phyloP scores from a whole-genome alignment of 2,888 invertebrate genomes.

The Caradrina kadenii region DNA sequence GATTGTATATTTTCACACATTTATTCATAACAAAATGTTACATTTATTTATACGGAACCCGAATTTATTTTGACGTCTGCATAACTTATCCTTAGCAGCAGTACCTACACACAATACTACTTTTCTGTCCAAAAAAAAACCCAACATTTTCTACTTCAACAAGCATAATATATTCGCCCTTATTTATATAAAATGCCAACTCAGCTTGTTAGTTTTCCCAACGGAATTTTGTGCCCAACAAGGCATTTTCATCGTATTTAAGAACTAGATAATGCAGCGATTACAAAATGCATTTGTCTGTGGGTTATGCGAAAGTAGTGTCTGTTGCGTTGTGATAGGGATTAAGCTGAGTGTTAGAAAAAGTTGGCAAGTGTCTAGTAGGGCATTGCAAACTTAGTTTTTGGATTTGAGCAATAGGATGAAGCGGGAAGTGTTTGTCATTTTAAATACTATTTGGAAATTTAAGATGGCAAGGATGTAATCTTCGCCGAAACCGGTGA shows the following conservation, averaged over 20 bases:
- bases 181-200: conserved; percentile 52
- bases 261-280: conserved; percentile 65
- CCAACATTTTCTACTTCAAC: conserved; percentile 3
- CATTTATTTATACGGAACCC: no score
- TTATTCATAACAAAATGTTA: no score
- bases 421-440: conserved; percentile 34
- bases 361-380: conserved; percentile 72
- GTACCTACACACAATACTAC: neutral
- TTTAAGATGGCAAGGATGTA: no score
- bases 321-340: conserved; percentile 61
- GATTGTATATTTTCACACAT: no score
- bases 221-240: conserved; percentile 67
- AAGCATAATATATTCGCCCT: conserved; percentile 23
- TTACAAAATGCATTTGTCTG: conserved; percentile 38
- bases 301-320: conserved; percentile 51
- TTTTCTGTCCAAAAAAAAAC: conserved; percentile 17
- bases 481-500: no score
- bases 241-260: conserved; percentile 69
- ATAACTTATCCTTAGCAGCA: neutral
- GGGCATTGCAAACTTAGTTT: conserved; percentile 72
- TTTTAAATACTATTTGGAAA: neutral
- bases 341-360: conserved; percentile 61
- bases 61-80: no score
- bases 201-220: conserved; percentile 56
- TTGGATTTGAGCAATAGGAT: conserved; percentile 49